Conservation (phyloP, 2,888 invertebrate species). For the Cyclophora punctaria region DNA sequence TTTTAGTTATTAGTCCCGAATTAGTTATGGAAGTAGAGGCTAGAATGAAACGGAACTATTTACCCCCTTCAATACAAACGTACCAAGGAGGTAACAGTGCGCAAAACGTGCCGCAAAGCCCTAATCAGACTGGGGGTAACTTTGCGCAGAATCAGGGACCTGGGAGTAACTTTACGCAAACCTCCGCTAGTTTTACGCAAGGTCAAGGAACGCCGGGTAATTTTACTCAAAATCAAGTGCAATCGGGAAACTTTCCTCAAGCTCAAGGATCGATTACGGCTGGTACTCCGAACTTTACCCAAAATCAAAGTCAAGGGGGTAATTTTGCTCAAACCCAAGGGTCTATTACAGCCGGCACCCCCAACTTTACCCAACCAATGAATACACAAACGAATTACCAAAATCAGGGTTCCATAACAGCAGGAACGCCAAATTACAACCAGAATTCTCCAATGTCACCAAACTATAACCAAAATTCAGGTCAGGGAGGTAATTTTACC, state of each 20-base stretch:
- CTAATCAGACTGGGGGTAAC: not conserved
- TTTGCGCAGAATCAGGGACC: not conserved
- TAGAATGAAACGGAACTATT: constrained; percentile 87
- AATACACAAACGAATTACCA: constrained; percentile 10
- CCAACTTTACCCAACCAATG: constrained; percentile 13
- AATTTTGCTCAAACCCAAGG: constrained; percentile 6
- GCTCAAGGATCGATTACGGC: constrained; percentile 6
- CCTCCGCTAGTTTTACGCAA: not conserved
- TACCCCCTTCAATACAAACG: constrained; percentile 81
- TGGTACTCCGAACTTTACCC: constrained; percentile 2
- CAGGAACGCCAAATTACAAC: constrained; percentile 5
- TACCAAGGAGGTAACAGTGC: constrained; percentile 8
- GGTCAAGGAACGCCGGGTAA: not conserved
- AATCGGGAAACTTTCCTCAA: not conserved
- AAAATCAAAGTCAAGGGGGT: not conserved
- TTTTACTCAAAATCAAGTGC: not conserved
- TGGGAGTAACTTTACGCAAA: not conserved
- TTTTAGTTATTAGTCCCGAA: constrained; percentile 90
- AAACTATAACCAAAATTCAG: not conserved
- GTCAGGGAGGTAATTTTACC: no score
- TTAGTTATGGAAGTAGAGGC: constrained; percentile 92
- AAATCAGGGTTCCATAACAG: constrained; percentile 12
- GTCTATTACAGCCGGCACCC: constrained; percentile 9
- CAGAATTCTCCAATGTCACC: not conserved
- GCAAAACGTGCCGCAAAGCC: constrained; percentile 31